Conservation (phyloP, 2,113 vertebrate genomes). For the Peucedramus taeniatus region DNA sequence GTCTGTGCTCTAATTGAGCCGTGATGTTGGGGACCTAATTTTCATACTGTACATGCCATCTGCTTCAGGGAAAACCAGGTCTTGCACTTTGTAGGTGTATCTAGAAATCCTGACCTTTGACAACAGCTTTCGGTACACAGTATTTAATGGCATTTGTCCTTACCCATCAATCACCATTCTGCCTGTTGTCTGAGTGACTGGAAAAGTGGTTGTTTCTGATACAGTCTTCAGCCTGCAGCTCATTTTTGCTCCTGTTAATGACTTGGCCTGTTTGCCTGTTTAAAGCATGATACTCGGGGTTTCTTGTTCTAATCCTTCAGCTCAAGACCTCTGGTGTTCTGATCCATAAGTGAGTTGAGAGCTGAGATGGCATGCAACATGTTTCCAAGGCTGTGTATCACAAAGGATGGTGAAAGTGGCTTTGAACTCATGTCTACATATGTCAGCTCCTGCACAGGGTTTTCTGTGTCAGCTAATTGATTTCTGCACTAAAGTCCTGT, state of each 20-base stretch:
- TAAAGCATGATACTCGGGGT: not conserved
- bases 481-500: not conserved
- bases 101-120: not conserved
- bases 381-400: not conserved
- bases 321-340: not conserved
- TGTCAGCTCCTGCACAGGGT: not conserved
- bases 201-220: not conserved
- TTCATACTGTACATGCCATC: not conserved
- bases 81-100: not conserved
- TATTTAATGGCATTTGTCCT: not conserved
- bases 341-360: not conserved
- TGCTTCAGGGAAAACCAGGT: not conserved
- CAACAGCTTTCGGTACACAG: not conserved
- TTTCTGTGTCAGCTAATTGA: not conserved
- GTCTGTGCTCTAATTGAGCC: not conserved
- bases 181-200: not conserved
- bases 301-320: not conserved
- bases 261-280: rapidly evolving
- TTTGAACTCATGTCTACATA: not conserved
- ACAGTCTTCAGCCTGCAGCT: not conserved
- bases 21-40: not conserved
- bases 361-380: not conserved
- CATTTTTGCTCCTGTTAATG: not conserved
- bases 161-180: not conserved
- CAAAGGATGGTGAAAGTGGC: not conserved